Percentiles rank a stretch among this genome's conserved stretches.
phyloP scores from a whole-genome alignment of 2,797 vertebrate genomes.

The Meda fulgida region DNA sequence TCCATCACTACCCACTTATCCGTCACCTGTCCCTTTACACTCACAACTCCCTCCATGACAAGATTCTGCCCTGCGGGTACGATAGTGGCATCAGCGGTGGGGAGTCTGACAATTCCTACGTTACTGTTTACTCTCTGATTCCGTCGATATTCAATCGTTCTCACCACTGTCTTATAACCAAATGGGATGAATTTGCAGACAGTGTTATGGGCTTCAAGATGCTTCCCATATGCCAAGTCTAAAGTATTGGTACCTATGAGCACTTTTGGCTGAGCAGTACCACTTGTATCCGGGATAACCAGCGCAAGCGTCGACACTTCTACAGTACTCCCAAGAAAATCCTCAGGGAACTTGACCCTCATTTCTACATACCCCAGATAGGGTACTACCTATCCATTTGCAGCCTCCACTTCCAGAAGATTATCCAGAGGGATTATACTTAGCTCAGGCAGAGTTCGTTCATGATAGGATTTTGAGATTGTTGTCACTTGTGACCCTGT shows the following conservation, averaged over 20 bases:
- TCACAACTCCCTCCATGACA: too few relatives aligned
- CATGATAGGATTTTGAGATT: not conserved
- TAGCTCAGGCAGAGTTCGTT: not conserved
- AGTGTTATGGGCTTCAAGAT: too few relatives aligned
- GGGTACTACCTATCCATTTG: slow-evolving; percentile 2
- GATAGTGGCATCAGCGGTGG: too few relatives aligned
- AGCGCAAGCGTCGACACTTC: slow-evolving; percentile 6
- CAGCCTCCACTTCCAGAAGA: slow-evolving; percentile 15
- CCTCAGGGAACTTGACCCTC: slow-evolving; percentile 4
- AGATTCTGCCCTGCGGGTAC: too few relatives aligned
- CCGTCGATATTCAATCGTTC: too few relatives aligned
- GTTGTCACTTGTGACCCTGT: not conserved
- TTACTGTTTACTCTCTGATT: too few relatives aligned
- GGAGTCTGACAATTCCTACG: too few relatives aligned
- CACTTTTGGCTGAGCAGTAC: not conserved
- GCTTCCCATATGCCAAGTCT: not conserved
- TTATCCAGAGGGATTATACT: not conserved
- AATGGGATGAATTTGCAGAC: too few relatives aligned
- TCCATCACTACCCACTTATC: too few relatives aligned
- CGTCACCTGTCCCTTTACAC: too few relatives aligned
- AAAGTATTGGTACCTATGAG: slow-evolving; percentile 20
- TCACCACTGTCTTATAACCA: too few relatives aligned
- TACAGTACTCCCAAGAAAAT: not conserved
- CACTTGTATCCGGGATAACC: slow-evolving; percentile 10
- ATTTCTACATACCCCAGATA: slow-evolving; percentile 23